Conservation (phyloP, 2,797 vertebrate species). For the Lepilemur septentrionalis region DNA sequence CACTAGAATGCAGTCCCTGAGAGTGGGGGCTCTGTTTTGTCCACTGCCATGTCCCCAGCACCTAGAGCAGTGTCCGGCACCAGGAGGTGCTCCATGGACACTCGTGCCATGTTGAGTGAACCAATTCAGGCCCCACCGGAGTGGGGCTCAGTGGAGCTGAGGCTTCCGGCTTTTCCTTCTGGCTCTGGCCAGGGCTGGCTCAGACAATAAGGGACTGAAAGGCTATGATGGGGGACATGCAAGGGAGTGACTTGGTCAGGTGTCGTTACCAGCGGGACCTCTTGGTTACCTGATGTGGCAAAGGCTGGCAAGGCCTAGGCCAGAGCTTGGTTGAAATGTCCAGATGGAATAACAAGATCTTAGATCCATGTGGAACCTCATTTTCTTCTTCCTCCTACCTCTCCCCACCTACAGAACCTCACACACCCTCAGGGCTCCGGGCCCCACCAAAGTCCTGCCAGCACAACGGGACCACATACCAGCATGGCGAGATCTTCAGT, state of each 20-base stretch:
- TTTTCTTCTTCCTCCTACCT: background rate
- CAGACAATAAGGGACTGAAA: background rate
- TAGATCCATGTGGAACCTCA: background rate
- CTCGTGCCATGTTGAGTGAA: background rate
- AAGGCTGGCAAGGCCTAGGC: background rate
- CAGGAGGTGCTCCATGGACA: background rate
- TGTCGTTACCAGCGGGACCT: background rate
- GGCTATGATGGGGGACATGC: background rate
- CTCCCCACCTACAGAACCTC: constrained; percentile 84
- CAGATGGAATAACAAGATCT: background rate
- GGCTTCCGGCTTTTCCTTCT: background rate
- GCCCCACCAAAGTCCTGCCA: constrained; percentile 90
- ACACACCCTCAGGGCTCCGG: constrained; percentile 91
- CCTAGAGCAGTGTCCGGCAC: background rate
- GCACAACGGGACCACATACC: constrained; percentile 93
- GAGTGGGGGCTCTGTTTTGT: background rate
- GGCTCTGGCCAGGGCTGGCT: background rate
- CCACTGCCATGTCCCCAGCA: background rate
- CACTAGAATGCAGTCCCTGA: too few species aligned
- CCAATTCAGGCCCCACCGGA: background rate
- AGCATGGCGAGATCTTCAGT: constrained; percentile 94
- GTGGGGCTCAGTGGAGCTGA: background rate
- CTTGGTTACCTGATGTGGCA: background rate
- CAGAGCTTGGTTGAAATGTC: background rate
- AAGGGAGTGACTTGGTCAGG: background rate